phyloP scores from a whole-genome alignment of 2,113 vertebrate species.

The Sphyrna mokarran region DNA sequence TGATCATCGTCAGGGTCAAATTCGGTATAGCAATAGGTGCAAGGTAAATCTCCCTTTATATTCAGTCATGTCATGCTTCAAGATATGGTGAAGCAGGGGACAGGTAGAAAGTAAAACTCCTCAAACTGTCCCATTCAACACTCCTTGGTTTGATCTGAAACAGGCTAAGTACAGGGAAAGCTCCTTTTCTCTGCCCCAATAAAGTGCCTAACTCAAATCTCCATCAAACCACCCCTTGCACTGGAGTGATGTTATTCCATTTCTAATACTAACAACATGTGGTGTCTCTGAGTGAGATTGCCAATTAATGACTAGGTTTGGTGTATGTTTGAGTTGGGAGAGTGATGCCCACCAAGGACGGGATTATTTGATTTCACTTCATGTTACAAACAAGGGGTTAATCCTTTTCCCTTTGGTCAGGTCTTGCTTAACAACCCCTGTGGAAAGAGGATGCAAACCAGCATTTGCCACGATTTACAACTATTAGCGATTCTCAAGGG shows the following conservation, averaged over 20 bases:
- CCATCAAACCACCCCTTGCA: neutral
- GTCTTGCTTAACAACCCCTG: neutral
- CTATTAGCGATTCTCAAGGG: neutral
- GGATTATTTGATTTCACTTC: neutral
- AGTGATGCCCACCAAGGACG: neutral
- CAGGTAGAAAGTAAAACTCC: neutral
- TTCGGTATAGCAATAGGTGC: neutral
- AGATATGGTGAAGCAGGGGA: neutral
- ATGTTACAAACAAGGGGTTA: neutral
- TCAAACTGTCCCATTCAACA: neutral
- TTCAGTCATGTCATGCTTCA: neutral
- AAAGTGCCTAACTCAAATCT: neutral
- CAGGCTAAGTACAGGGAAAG: neutral
- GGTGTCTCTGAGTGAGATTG: neutral
- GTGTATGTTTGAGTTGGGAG: neutral
- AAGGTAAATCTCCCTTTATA: neutral
- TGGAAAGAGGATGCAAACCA: neutral
- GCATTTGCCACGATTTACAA: neutral
- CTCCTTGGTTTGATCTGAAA: neutral
- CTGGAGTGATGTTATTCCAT: neutral
- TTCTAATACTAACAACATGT: neutral
- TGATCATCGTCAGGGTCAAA: neutral
- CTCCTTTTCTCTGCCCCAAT: neutral
- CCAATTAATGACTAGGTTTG: neutral
- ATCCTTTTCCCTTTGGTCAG: neutral